Conservation (phyloP, 2,888 invertebrate genomes). For the Pristionchus fissidentatus region DNA sequence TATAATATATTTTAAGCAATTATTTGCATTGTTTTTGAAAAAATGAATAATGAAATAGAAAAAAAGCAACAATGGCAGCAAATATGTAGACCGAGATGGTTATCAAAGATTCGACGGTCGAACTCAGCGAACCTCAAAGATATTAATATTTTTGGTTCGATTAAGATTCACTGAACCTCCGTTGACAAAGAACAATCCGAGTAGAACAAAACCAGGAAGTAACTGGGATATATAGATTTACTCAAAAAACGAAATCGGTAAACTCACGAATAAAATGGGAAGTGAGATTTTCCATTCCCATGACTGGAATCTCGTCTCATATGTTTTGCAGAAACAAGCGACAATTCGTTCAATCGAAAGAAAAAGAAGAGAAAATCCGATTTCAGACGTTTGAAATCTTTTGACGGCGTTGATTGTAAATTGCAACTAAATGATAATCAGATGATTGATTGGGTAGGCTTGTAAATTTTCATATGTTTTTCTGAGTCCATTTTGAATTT, state of each 20-base stretch:
- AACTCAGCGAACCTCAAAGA: neutral
- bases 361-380: conserved; percentile 1
- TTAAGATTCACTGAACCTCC: neutral
- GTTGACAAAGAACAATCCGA: conserved; percentile 13
- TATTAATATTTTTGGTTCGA: neutral
- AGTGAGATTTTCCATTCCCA: neutral
- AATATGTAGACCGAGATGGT: neutral
- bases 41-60: no score
- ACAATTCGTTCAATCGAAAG: conserved; percentile 3
- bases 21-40: no score
- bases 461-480: neutral
- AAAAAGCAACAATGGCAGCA: neutral
- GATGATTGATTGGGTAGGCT: no score
- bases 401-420: neutral
- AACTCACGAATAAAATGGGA: neutral
- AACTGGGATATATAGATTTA: neutral
- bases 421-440: no score
- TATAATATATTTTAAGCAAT: neutral
- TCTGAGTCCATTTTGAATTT: neutral
- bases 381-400: neutral
- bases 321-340: neutral
- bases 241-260: no score
- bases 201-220: conserved; percentile 1
- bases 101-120: neutral
- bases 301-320: neutral